Conservation (phyloP, 2,113 vertebrate species). For the Neotragus moschatus region DNA sequence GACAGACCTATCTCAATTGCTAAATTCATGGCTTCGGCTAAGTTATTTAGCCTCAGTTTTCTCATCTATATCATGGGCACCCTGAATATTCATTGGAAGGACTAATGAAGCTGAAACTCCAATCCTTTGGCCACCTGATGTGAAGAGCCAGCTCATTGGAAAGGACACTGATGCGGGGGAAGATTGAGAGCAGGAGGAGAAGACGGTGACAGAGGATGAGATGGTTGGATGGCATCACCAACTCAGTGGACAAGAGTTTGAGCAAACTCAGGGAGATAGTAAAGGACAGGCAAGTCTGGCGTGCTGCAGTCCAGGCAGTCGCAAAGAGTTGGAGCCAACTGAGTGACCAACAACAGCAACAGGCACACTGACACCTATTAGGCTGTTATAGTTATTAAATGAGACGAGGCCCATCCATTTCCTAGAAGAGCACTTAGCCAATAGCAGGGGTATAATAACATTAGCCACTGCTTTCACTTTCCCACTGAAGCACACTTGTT, state of each 20-base stretch:
- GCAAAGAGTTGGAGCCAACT: background rate
- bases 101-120: background rate
- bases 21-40: background rate
- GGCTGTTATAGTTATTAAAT: background rate
- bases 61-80: background rate
- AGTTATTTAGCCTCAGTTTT: background rate
- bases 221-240: background rate
- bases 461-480: background rate
- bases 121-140: background rate
- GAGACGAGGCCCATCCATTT: background rate
- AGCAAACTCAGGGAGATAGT: background rate
- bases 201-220: background rate
- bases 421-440: background rate
- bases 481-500: rapidly evolving
- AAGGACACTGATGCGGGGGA: background rate
- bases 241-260: background rate
- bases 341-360: rapidly evolving
- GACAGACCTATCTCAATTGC: background rate
- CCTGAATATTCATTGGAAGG: background rate
- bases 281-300: background rate
- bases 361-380: background rate
- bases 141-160: background rate
- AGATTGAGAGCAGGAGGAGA: background rate
- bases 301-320: rapidly evolving
- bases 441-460: background rate